phyloP scores from a whole-genome alignment of 2,888 invertebrate species.

The Dysmachus trigonus region DNA sequence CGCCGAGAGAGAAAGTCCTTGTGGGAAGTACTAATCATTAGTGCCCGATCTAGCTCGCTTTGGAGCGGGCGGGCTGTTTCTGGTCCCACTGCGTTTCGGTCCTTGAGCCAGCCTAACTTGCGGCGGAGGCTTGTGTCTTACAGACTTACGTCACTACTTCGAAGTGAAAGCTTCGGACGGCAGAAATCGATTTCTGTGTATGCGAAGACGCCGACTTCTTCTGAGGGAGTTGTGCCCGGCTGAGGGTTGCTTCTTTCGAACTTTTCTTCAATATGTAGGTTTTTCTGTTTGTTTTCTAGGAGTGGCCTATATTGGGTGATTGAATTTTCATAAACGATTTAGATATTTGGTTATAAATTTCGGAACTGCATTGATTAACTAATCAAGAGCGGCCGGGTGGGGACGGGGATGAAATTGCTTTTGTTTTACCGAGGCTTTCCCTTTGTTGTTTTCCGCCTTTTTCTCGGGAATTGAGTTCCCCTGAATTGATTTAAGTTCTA shows the following conservation, averaged over 20 bases:
- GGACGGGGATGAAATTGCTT: conserved; percentile 12
- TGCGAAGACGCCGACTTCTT: background rate
- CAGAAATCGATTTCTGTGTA: conserved; percentile 15
- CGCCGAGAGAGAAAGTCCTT: background rate
- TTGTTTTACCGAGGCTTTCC: background rate
- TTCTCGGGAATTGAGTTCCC: background rate
- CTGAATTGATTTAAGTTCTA: conserved; percentile 15
- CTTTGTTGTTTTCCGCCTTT: background rate
- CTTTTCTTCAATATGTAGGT: conserved; percentile 7
- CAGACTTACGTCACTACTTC: conserved; percentile 15
- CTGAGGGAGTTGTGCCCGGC: background rate
- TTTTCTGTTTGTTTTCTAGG: conserved; percentile 34
- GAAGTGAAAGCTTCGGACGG: conserved; percentile 34
- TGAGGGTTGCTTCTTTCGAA: background rate
- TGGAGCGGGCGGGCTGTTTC: background rate
- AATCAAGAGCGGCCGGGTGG: conserved; percentile 15
- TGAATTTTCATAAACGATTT: conserved; percentile 38
- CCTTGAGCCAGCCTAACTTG: background rate
- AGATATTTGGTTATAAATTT: conserved; percentile 35
- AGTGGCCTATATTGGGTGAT: conserved; percentile 33
- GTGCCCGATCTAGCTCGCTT: background rate
- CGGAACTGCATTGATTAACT: conserved; percentile 35
- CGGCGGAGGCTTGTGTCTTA: background rate
- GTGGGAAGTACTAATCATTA: background rate
- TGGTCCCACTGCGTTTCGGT: background rate